Evolutionary conservation across 2,113 vertebrate species (phyloP).

Genomic region (Caloenas nicobarica): DNA sequence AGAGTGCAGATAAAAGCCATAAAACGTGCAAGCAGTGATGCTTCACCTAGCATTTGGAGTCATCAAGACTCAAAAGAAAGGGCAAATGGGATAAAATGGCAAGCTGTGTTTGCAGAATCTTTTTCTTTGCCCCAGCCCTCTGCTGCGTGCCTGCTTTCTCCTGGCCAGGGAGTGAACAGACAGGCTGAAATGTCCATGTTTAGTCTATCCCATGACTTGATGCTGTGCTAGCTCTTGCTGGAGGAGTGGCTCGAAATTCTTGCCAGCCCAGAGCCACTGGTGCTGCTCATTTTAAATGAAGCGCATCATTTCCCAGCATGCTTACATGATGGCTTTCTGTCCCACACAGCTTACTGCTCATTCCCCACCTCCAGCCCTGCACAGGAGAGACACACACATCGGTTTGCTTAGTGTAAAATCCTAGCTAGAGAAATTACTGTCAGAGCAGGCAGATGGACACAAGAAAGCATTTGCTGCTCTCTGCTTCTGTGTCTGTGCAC

Average conservation of each 20-base stretch:
- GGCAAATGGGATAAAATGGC: neutral
- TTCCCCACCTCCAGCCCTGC: neutral
- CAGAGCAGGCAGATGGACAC: neutral
- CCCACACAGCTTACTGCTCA: neutral
- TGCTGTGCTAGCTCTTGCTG: neutral
- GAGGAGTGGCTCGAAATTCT: neutral
- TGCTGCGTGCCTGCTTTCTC: neutral
- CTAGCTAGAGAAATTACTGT: neutral
- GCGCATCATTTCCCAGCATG: neutral
- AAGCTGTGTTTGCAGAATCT: neutral
- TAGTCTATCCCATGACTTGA: neutral
- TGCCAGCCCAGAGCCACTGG: neutral
- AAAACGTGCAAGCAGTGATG: neutral
- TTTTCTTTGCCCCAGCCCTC: neutral
- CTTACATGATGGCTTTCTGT: neutral
- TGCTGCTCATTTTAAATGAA: slow-evolving; percentile 29
- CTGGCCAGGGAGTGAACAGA: neutral
- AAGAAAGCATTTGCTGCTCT: slow-evolving; percentile 12
- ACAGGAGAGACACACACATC: neutral
- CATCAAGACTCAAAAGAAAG: neutral
- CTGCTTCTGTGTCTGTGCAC: too few relatives aligned
- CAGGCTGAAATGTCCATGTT: neutral
- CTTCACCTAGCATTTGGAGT: neutral
- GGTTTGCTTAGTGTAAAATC: neutral
- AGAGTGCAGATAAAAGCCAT: neutral